Evolutionary conservation across 2,888 invertebrate genomes (phyloP).

Genomic region (Pedicia rivosa): DNA sequence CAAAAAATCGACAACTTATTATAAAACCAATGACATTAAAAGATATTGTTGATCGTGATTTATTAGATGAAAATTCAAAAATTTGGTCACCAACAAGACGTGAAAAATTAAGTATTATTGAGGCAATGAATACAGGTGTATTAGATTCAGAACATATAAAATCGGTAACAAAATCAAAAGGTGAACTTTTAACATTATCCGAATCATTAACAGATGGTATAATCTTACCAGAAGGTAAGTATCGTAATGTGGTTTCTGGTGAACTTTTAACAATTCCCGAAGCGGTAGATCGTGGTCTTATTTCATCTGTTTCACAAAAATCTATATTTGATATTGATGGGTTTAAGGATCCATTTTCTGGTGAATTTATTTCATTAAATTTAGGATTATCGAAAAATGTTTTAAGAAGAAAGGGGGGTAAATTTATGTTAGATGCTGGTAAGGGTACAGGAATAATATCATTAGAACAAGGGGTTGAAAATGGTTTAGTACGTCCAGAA

Average conservation of each 20-base stretch:
- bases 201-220: conserved; percentile 74
- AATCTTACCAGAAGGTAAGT: conserved; percentile 55
- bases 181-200: conserved; percentile 64
- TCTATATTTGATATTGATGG: conserved; percentile 88
- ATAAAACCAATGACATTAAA: conserved; percentile 85
- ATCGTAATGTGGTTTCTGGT: conserved; percentile 55
- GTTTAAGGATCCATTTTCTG: conserved; percentile 66
- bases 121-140: conserved; percentile 75
- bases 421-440: conserved; percentile 53
- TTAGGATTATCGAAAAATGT: conserved; percentile 60
- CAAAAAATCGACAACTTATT: conserved; percentile 64
- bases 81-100: conserved; percentile 71
- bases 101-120: conserved; percentile 57
- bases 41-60: conserved; percentile 65
- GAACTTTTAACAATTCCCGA: conserved; percentile 64
- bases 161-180: conserved; percentile 67
- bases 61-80: conserved; percentile 58
- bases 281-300: conserved; percentile 77
- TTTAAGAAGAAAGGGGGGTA: conserved; percentile 55
- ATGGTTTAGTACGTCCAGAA: conserved; percentile 66
- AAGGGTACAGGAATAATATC: conserved; percentile 61
- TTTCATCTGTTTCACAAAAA: conserved; percentile 72
- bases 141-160: conserved; percentile 70
- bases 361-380: conserved; percentile 72
- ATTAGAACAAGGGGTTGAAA: conserved; percentile 62